Evolutionary conservation across 1,140 invertebrate genomes (phyloP).

Genomic region (Sminthurinus signatus): DNA sequence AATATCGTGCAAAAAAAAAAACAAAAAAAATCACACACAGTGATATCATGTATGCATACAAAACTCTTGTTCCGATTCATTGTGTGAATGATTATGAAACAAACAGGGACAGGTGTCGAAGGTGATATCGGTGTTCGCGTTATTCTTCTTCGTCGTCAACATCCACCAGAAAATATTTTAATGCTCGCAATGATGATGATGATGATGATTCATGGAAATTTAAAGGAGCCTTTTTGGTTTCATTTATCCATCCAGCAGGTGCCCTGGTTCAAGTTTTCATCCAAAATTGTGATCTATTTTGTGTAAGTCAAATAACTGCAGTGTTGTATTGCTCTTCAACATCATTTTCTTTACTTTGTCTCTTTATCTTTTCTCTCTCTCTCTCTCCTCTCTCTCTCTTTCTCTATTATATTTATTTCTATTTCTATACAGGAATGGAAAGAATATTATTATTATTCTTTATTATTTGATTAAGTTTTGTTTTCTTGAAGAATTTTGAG

Average conservation of each 20-base stretch:
- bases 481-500: too few species aligned
- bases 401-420: too few species aligned
- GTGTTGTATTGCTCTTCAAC: constrained; percentile 4
- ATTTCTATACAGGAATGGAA: too few species aligned
- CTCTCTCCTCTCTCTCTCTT: too few species aligned
- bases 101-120: background rate
- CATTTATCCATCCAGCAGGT: background rate
- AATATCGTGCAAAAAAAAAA: too few species aligned
- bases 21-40: too few species aligned
- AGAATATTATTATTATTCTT: too few species aligned
- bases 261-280: background rate
- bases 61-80: background rate
- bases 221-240: background rate
- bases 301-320: constrained; percentile 3
- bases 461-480: too few species aligned
- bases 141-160: background rate
- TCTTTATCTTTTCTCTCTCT: too few species aligned
- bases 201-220: too few species aligned
- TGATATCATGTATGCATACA: background rate
- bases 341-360: background rate
- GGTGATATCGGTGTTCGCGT: background rate
- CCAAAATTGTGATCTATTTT: background rate
- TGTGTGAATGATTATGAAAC: background rate
- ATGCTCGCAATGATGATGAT: too few species aligned
- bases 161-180: too few species aligned